phyloP scores from a whole-genome alignment of 1,140 invertebrate species.

The Ephestia elutella region DNA sequence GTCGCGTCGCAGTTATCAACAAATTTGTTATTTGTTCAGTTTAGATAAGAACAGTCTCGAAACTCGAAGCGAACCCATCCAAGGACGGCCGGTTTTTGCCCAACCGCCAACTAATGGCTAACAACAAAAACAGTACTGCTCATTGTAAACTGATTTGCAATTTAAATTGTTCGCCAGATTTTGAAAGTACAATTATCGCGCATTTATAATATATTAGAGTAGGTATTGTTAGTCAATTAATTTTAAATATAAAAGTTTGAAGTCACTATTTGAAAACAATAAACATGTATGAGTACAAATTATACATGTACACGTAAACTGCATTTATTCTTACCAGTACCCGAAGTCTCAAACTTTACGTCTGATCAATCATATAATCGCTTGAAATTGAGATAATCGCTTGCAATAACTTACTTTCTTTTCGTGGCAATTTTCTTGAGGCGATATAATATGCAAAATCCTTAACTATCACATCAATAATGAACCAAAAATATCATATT shows the following conservation, averaged over 20 bases:
- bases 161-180: background rate
- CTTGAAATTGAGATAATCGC: no score
- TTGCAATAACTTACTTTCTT: no score
- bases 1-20: background rate
- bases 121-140: slow-evolving; percentile 2
- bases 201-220: no score
- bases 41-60: background rate
- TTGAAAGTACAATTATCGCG: background rate
- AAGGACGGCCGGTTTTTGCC: background rate
- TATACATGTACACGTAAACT: no score
- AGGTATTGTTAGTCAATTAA: background rate
- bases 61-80: background rate
- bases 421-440: no score
- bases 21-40: background rate
- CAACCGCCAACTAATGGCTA: background rate
- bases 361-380: no score
- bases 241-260: background rate
- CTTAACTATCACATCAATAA: no score
- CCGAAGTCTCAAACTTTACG: no score
- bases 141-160: background rate
- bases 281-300: no score
- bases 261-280: background rate
- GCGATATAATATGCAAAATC: no score
- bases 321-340: no score
- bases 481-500: no score